Base-by-base conservation (phyloP, 2,888 invertebrate genomes). In the Eulithis testata region DNA sequence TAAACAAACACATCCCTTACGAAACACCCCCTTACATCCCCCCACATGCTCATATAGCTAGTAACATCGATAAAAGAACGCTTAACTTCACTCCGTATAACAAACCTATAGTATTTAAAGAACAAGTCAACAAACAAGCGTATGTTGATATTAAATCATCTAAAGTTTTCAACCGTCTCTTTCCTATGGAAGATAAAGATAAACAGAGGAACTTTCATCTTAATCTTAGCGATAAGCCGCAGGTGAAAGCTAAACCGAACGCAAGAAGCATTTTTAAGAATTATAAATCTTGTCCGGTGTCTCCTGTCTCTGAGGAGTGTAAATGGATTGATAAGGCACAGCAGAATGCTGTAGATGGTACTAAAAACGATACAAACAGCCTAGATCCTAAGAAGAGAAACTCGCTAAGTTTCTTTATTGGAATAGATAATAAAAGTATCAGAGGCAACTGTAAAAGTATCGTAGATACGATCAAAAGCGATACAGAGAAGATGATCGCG, bases 221-320 rank as follows among this genome's bases (percentile, higher is more conserved):
- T 40, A 89, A 88, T 71, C 74, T 93, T 2, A 88, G 82, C 3
- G 88, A 90, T 2, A 91, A 92, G 74, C 86, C 86, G 1, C 86
- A 86, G 63, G 79, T 80, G 0, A 89, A 87, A 73, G 74, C 81
- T 0, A 93, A 93, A 72, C 84, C 91, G 0, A 90, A 86, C 40
- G 82, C 88, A 9, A 83, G 93, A 11, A 94, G 95, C 74, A 95
- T 95, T 61, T 90, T 95, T 54, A 95, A 95, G 73, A 94, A 95
- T 74, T 95, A 96, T 71, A 96, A 97, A 76, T 97, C 97, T 4
- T 95, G 97, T 73, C 97, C 97, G 0, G 96, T 97, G 0, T 97
- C 97, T 0, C 97, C 97, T 0, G 97, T 97, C 0, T 96, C 95
- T 60, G 97, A 97, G 79, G 97, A 97, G 79, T 94, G 95, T 45